These are phyloP conservation scores for Temnothorax unifasciatus DNA, from an alignment of 2,888 invertebrate species.

Conservation along the genomic window DNA sequence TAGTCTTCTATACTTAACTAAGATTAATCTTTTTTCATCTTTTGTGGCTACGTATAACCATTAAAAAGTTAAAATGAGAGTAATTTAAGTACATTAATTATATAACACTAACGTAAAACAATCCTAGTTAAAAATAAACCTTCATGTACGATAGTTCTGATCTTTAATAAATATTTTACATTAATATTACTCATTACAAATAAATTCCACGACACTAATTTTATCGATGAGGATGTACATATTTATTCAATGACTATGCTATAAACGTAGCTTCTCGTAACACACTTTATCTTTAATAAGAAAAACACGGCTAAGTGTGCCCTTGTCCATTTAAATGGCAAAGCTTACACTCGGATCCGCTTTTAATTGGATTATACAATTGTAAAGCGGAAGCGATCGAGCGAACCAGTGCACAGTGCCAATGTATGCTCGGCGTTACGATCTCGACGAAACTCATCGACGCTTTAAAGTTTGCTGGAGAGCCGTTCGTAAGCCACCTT, in stretches of 20 bases:
- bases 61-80: not conserved
- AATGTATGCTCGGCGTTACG: not conserved
- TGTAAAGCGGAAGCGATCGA: constrained; percentile 30
- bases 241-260: not conserved
- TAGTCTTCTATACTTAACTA: not conserved
- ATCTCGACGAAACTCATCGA: constrained; percentile 35
- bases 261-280: constrained; percentile 35
- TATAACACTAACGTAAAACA: not conserved
- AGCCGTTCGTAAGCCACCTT: constrained; percentile 31
- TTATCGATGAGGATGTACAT: constrained; percentile 1
- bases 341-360: not conserved
- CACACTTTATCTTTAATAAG: not conserved
- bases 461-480: constrained; percentile 19
- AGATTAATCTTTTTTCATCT: not conserved
- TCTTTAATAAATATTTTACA: not conserved
- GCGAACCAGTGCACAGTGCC: not conserved
- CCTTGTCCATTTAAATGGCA: not conserved
- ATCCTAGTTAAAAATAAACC: not conserved
- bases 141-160: no score
- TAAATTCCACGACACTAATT: constrained; percentile 24
- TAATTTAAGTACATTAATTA: not conserved
- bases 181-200: constrained; percentile 5
- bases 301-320: constrained; percentile 16
- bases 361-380: constrained; percentile 48
- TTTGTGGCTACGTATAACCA: no score